Evolutionary conservation across 2,113 vertebrate species (phyloP).

Genomic region (Nycticryphes semicollaris): DNA sequence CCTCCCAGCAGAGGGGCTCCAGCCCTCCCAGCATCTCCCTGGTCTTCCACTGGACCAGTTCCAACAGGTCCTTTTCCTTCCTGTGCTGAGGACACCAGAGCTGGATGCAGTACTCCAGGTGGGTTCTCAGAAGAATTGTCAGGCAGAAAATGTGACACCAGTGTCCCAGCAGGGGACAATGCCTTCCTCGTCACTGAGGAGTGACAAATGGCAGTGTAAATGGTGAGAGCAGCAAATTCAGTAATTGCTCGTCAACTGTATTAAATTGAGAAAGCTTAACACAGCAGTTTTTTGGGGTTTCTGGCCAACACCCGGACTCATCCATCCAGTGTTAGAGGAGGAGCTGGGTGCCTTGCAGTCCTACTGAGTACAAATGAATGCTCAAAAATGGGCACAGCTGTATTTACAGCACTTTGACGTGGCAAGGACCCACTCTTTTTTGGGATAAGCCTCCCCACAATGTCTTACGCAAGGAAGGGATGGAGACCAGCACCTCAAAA

Average conservation of each 20-base stretch:
- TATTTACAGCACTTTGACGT: neutral
- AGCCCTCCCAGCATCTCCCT: no score
- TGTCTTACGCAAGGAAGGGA: neutral
- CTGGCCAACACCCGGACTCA: neutral
- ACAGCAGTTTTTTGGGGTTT: neutral
- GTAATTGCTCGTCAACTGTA: neutral
- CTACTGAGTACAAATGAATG: neutral
- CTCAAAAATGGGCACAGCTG: neutral
- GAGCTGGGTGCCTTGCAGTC: neutral
- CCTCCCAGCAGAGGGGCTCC: no score
- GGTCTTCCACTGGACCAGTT: no score
- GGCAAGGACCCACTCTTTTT: rapidly evolving
- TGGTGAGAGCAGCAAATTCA: neutral
- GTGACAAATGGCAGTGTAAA: neutral
- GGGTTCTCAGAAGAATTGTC: neutral
- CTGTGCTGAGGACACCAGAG: no score
- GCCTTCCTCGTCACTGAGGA: neutral
- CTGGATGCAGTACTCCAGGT: no score
- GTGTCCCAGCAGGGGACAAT: rapidly evolving
- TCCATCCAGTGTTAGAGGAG: neutral
- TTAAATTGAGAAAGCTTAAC: neutral
- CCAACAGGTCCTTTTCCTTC: no score
- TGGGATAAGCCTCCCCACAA: neutral
- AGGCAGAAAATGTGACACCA: neutral
- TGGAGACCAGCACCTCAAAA: neutral